Evolutionary conservation across 2,888 invertebrate species (phyloP), one percentile per base, ranked within the genome.

Genomic region (Aquatica leii): DNA sequence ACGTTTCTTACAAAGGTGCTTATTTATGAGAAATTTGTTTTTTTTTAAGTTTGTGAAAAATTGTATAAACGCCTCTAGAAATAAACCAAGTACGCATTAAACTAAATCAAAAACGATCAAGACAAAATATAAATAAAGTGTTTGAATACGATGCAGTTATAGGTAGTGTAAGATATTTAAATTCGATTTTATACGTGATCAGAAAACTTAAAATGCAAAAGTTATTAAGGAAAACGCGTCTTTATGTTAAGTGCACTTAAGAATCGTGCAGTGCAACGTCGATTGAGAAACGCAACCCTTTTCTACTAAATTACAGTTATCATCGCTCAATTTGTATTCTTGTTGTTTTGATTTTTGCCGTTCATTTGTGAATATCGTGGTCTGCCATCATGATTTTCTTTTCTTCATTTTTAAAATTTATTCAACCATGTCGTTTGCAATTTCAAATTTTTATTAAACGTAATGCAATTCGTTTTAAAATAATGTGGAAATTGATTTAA

Each of bases 271-370:
- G 31, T 51, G 54, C 24, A 52, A 59, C 59, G 55, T 59, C 56
- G 59, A 64, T 64, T 56, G 59, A 64, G 59, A 55, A 24, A 48
- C 65, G 65, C 59, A 51, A 59, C 60, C 65, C 59, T 60, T 63
- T 53, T 51, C 46, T n/a, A 48, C 21, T 46, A 65, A 65, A 65
- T 65, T 65, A 65, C 65, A 56, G 65, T 60, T 59, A 65, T 65
- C 57, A 60, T 21, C 34, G 55, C 46, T 40, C 55, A 65, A 65
- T 65, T 65, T 59, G 57, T 40, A 24, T 65, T 60, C 65, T 55
- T 46, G 18, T 15, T 14, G 63, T 58, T 54, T 62, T 63, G 54
- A 59, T 59, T 24, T 59, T 49, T 59, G 59, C 59, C 59, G 49
- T 56, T 64, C 54, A 59, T 59, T 59, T 64, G 59, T 53, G 41